Evolutionary conservation across 2,888 invertebrate genomes (phyloP), one percentile per base, ranked within the genome.

Genomic region (Dione vanillae): DNA sequence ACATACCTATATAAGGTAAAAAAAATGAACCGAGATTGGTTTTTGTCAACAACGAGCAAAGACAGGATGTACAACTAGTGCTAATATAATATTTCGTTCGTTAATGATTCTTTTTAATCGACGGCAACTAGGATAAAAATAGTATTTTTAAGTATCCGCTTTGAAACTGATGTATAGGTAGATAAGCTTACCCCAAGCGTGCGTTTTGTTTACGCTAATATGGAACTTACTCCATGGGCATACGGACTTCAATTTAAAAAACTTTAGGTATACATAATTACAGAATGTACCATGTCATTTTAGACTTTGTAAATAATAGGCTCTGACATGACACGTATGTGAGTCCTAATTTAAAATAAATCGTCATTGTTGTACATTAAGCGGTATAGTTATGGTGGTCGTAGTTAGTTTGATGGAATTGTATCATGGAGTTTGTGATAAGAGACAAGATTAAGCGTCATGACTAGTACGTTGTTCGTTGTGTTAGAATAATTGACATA

Each of bases 261-360:
- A 67, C 19, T 49, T 9, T 67, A 40, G 20, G 16, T 62, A 73
- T 76, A 80, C 73, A 82, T 86, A 84, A 89, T 90, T 88, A 88
- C 82, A 77, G 79, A 81, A 83, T 80, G 83, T 82, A 88, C 82
- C 86, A 83, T 86, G 84, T 89, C 85, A 90, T 90, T 90, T 88
- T 82, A 83, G 82, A 77, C 74, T 74, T 79, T 75, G 83, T 80
- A 86, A 90, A 90, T 90, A 82, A 88, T 82, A 85, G 89, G 86
- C 81, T 85, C 62, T 70, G 78, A 79, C 76, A 76, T 78, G 77
- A 81, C 81, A 80, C 77, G 75, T 76, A 76, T 77, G 74, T 76
- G 71, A 65, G 73, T 68, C 66, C 71, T 73, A 73, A 75, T 74
- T 75, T 76, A 71, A 74, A 75, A 71, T 66, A 74, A 74, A 76